Evolutionary conservation across 2,888 invertebrate species (phyloP).

Genomic region (Noctua janthina): DNA sequence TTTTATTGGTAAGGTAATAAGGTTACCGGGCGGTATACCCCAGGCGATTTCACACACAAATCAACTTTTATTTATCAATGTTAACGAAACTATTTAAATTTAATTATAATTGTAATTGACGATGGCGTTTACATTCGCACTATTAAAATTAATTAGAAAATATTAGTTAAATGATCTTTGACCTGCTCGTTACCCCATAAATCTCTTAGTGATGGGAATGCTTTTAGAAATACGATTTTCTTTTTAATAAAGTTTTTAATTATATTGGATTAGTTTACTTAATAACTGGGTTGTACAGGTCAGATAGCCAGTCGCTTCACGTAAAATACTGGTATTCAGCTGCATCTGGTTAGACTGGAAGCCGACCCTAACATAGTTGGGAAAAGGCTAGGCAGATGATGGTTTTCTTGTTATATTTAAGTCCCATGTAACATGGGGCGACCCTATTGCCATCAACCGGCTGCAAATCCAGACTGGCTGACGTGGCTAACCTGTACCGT

Average conservation of each 20-base stretch:
- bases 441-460: too few species aligned
- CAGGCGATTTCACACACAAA: background rate
- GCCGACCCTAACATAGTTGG: too few species aligned
- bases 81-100: constrained; percentile 6
- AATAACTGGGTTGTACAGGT: too few species aligned
- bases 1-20: background rate
- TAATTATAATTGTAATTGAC: constrained; percentile 26
- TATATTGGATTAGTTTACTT: too few species aligned
- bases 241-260: background rate
- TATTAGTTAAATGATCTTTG: constrained; percentile 35
- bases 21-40: background rate
- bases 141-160: constrained; percentile 48
- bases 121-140: constrained; percentile 24
- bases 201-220: background rate
- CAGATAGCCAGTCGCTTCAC: background rate
- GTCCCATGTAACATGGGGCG: too few species aligned
- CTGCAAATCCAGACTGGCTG: too few species aligned
- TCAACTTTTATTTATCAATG: background rate
- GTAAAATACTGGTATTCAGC: background rate
- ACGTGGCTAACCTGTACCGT: too few species aligned
- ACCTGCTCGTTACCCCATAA: constrained; percentile 6
- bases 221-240: background rate
- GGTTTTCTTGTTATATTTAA: too few species aligned
- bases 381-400: too few species aligned
- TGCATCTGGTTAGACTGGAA: too few species aligned